Evolutionary conservation across 2,888 invertebrate species (phyloP).

Genomic region (Aphidius colemani): DNA sequence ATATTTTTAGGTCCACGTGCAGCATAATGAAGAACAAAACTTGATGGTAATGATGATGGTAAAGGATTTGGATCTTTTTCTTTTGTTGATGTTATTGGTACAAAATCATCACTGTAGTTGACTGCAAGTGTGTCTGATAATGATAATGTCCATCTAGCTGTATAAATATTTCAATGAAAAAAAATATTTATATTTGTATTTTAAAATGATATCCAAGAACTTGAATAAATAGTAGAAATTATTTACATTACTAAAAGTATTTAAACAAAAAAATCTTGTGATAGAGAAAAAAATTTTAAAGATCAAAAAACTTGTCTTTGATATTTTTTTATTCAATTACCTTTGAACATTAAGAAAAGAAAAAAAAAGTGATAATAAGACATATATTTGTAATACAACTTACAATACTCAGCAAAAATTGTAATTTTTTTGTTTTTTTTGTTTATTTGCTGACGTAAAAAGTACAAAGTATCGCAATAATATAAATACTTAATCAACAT

Average conservation of each 20-base stretch:
- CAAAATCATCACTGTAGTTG: slow-evolving; percentile 59
- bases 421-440: too few species aligned
- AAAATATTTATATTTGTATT: slow-evolving; percentile 2
- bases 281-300: slow-evolving; percentile 19
- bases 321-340: slow-evolving; percentile 1
- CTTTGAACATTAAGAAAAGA: not conserved
- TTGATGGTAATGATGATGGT: slow-evolving; percentile 47
- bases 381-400: slow-evolving; percentile 11
- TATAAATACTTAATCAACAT: too few species aligned
- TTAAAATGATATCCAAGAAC: not conserved
- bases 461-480: too few species aligned
- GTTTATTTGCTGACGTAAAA: too few species aligned
- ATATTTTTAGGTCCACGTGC: slow-evolving; percentile 64
- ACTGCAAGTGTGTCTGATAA: slow-evolving; percentile 65
- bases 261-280: not conserved
- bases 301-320: not conserved
- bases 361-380: slow-evolving; percentile 5
- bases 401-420: slow-evolving; percentile 1
- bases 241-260: not conserved
- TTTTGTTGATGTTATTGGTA: slow-evolving; percentile 54
- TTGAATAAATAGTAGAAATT: slow-evolving; percentile 3
- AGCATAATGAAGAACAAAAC: slow-evolving; percentile 70
- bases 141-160: slow-evolving; percentile 65
- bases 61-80: slow-evolving; percentile 44
- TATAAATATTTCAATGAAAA: slow-evolving; percentile 30